Conservation (phyloP, 2,888 invertebrate genomes). For the Platerodrilus igneus region DNA sequence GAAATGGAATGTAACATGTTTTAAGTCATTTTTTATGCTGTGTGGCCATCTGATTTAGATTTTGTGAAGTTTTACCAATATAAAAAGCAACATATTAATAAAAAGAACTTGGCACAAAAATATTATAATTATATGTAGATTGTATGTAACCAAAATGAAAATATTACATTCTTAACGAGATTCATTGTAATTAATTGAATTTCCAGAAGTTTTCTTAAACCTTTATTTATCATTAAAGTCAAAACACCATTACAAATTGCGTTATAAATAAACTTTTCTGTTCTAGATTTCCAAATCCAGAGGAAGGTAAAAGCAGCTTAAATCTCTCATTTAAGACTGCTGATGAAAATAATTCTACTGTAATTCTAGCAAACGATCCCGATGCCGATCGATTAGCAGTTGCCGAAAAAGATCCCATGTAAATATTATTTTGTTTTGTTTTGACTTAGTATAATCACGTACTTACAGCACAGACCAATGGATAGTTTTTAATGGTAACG, state of each 20-base stretch:
- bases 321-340: constrained; percentile 70
- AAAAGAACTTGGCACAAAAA: too few species aligned
- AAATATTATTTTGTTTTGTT: constrained; percentile 30
- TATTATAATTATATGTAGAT: too few species aligned
- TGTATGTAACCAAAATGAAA: too few species aligned
- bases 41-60: too few species aligned
- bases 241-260: constrained; percentile 1
- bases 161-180: too few species aligned
- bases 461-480: constrained; percentile 61
- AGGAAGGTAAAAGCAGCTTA: constrained; percentile 75
- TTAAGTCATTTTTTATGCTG: too few species aligned
- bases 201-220: constrained; percentile 1
- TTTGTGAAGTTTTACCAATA: too few species aligned
- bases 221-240: not conserved
- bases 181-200: not conserved
- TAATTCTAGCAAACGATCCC: constrained; percentile 96
- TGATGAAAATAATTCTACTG: constrained; percentile 57
- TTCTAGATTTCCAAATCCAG: constrained; percentile 88
- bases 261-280: too few species aligned
- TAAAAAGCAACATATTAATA: too few species aligned
- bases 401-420: constrained; percentile 75
- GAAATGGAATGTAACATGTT: too few species aligned
- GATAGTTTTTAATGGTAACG: constrained; percentile 93
- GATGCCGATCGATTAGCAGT: constrained; percentile 95
- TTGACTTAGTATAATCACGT: too few species aligned